Percentiles rank a stretch among this genome's conserved stretches.
phyloP scores from a whole-genome alignment of 2,113 vertebrate genomes.

The Psettodes erumei region DNA sequence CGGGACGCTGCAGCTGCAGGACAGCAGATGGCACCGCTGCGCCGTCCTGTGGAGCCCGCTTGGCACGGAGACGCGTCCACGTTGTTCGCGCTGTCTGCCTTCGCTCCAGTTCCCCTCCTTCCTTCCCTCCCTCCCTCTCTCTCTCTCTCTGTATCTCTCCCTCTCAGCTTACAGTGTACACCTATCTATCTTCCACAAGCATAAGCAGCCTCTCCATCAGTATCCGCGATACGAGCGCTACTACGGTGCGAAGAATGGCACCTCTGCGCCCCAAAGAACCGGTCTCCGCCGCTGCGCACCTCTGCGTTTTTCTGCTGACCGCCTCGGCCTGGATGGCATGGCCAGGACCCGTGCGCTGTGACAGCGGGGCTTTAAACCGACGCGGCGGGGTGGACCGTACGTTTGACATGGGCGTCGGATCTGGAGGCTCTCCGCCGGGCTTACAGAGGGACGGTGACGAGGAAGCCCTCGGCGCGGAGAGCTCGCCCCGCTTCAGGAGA shows the following conservation, averaged over 20 bases:
- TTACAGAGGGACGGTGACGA: conserved; percentile 41
- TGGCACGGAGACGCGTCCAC: conserved; percentile 73
- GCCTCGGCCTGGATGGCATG: conserved; percentile 75
- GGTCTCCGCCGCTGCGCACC: conserved; percentile 62
- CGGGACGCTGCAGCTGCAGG: conserved; percentile 13
- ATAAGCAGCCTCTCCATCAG: conserved; percentile 80
- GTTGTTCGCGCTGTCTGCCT: conserved; percentile 79
- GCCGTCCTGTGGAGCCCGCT: conserved; percentile 50
- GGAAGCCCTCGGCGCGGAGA: conserved; percentile 44
- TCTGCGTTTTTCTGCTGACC: conserved; percentile 70
- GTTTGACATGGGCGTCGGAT: conserved; percentile 62
- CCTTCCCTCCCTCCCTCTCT: conserved; percentile 65
- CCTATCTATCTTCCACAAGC: conserved; percentile 78
- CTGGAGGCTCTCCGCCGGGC: conserved; percentile 51
- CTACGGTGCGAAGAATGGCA: conserved; percentile 84
- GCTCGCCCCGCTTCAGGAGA: conserved; percentile 80
- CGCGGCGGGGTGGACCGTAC: conserved; percentile 63
- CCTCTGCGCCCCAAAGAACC: conserved; percentile 67
- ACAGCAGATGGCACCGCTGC: conserved; percentile 83
- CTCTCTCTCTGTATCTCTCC: conserved; percentile 66
- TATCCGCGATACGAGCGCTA: conserved; percentile 75
- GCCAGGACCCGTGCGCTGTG: conserved; percentile 74
- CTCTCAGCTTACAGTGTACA: conserved; percentile 76
- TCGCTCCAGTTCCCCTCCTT: conserved; percentile 73
- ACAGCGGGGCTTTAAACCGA: conserved; percentile 69